phyloP scores from a whole-genome alignment of 23 tunicate genomes.

The Phallusia fumigata region DNA sequence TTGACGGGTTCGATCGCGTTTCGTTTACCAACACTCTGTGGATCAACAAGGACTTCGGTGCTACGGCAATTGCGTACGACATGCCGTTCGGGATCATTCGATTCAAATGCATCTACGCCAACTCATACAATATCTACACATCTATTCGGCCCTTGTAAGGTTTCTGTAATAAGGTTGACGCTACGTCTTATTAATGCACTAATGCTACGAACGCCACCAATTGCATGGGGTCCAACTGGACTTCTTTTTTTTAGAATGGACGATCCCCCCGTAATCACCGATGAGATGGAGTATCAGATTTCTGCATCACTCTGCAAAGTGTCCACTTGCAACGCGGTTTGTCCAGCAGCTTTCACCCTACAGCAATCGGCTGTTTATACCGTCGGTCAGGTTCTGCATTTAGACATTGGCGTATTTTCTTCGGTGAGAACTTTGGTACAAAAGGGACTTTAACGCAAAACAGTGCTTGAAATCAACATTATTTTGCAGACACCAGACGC shows the following conservation, averaged over 20 bases:
- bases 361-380: slow-evolving; percentile 26
- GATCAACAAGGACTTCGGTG: slow-evolving; percentile 5
- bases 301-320: slow-evolving; percentile 21
- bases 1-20: background rate
- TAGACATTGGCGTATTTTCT: background rate
- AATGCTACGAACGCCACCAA: too few species aligned
- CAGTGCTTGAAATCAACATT: background rate
- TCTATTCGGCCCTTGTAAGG: slow-evolving; percentile 42
- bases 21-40: slow-evolving; percentile 15
- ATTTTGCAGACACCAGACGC: background rate
- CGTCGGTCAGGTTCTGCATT: slow-evolving; percentile 24
- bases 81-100: slow-evolving; percentile 33
- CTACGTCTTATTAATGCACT: too few species aligned
- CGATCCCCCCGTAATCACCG: background rate
- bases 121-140: slow-evolving; percentile 20
- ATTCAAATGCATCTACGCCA: slow-evolving; percentile 28
- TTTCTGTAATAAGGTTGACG: too few species aligned
- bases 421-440: background rate
- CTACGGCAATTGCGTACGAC: background rate
- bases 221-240: too few species aligned
- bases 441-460: background rate
- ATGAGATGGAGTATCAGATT: background rate
- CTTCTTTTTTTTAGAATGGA: background rate
- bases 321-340: slow-evolving; percentile 11
- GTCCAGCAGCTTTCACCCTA: slow-evolving; percentile 10